Evolutionary conservation across 2,113 vertebrate genomes (phyloP).

Genomic region (Psilopogon haemacephalus): DNA sequence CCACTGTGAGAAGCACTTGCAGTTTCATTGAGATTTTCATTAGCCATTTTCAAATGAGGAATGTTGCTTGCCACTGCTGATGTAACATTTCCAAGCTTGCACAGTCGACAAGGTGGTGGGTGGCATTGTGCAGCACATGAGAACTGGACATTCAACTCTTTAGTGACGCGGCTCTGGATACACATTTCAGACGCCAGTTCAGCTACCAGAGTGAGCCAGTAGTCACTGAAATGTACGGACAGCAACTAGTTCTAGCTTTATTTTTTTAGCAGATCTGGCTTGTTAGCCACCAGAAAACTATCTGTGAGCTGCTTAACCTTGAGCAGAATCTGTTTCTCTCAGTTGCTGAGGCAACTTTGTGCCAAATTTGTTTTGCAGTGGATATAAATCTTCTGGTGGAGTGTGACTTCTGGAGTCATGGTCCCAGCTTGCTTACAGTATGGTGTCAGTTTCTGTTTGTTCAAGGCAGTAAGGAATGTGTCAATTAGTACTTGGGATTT

Average conservation of each 20-base stretch:
- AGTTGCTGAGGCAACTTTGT: background rate
- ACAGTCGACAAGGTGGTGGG: background rate
- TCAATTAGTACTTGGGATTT: constrained; percentile 18
- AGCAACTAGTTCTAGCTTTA: background rate
- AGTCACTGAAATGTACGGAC: background rate
- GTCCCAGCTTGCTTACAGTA: background rate
- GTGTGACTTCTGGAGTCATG: background rate
- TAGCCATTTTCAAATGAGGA: background rate
- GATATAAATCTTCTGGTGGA: constrained; percentile 13
- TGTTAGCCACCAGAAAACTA: background rate
- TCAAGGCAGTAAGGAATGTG: background rate
- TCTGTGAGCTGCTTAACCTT: background rate
- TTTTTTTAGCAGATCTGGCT: background rate
- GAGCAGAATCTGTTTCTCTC: background rate
- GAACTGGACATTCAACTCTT: background rate
- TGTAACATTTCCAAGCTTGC: fast-evolving
- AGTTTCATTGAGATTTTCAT: background rate
- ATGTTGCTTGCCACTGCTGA: background rate
- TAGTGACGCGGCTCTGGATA: fast-evolving
- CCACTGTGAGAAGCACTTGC: background rate
- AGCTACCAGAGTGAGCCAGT: background rate
- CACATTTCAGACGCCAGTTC: background rate
- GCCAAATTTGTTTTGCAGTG: background rate
- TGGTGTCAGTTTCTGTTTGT: constrained; percentile 25
- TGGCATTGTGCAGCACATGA: fast-evolving